Evolutionary conservation across 2,113 vertebrate species (phyloP).

Genomic region (Anoplopoma fimbria): DNA sequence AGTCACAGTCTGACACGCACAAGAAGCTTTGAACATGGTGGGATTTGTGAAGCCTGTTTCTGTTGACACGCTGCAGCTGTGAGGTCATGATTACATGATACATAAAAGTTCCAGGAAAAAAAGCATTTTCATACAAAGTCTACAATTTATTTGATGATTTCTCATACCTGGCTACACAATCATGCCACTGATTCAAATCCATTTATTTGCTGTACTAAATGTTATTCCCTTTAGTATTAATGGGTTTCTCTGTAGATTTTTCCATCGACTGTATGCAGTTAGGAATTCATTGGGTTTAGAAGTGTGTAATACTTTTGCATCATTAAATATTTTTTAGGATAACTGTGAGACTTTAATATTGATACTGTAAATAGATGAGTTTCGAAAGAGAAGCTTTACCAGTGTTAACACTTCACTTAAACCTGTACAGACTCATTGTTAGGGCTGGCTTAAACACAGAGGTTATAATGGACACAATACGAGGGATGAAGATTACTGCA

Average conservation of each 20-base stretch:
- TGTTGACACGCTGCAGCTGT: constrained; percentile 4
- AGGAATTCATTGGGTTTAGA: not conserved
- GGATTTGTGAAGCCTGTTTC: constrained; percentile 1
- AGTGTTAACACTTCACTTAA: not conserved
- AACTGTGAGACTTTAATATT: not conserved
- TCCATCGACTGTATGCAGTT: not conserved
- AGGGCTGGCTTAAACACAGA: too few species aligned
- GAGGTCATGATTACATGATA: not conserved
- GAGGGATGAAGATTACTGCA: not conserved
- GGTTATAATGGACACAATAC: not conserved
- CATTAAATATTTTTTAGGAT: not conserved
- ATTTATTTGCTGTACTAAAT: not conserved
- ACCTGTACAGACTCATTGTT: not conserved
- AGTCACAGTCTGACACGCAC: constrained; percentile 34
- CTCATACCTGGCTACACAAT: not conserved
- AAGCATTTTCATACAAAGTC: not conserved
- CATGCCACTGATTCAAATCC: not conserved
- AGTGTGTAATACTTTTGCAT: not conserved
- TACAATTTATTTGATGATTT: not conserved
- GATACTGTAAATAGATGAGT: not conserved
- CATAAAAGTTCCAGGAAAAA: not conserved
- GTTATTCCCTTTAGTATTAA: not conserved
- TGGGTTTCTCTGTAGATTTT: not conserved
- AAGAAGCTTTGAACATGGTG: not conserved
- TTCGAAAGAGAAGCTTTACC: not conserved